Base-by-base conservation (phyloP, 1,140 invertebrate species). In the Cryptotermes secundus region DNA sequence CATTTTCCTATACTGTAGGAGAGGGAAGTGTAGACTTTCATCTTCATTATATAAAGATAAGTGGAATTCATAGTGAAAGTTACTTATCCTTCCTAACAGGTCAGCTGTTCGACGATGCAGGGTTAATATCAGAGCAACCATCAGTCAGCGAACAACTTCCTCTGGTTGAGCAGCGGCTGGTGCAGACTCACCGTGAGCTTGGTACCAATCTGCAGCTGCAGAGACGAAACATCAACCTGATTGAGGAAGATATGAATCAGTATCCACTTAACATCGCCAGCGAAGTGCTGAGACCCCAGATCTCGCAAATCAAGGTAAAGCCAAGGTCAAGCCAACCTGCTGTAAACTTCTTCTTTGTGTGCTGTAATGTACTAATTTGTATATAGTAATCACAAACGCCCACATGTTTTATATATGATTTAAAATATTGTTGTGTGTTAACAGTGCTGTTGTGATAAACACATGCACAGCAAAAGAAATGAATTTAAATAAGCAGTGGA, bases 141-240 rank as follows among this genome's bases (percentile, higher is more conserved):
- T 81, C 35, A 34, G 35, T 81, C n/a, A 72, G n/a, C 31, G 59
- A 72, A 72, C 59, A 42, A 7, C 19, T 79, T 7, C n/a, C 49
- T 16, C 53, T 79, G 31, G 53, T 83, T 19, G 53, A 83, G 53
- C 49, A 79, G 65, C 53, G 38, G 34, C 53, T 83, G n/a, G 42
- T n/a, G 31, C 34, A 79, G 79, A 87, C 87, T 16, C 88, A 90
- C 84, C 82, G 86, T 10, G 86, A 89, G 81, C 80, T 90, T 31
- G 86, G 85, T 35, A 87, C 89, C 36, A 87, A 86, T 79, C 53
- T 90, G 49, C 87, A 87, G 1, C 84, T 88, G 34, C 87, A 88
- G 72, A 87, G 88, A 80, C 87, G 88, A 2, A 88, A 91, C 38
- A 87, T 90, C n/a, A 88, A 87, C n/a, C 87, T 87, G 53, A 81